Percentiles rank a stretch among this genome's conserved stretches.
phyloP scores from a whole-genome alignment of 2,888 invertebrate genomes.

The Cryptocephalus primarius region DNA sequence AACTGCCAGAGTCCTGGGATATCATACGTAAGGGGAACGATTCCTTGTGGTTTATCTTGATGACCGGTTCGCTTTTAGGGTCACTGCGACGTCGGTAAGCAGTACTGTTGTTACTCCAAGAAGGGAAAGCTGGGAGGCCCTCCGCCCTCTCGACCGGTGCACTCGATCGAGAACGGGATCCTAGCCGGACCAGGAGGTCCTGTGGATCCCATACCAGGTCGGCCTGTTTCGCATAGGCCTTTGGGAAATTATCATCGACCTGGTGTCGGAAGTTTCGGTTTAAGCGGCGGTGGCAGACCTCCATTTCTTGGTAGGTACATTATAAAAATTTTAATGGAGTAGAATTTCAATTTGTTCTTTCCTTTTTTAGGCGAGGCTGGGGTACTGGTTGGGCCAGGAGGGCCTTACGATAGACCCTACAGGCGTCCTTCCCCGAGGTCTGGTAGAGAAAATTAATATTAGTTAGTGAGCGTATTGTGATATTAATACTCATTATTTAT shows the following conservation, averaged over 20 bases:
- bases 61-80: conserved; percentile 39
- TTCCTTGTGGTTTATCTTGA: neutral
- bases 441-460: too few species aligned
- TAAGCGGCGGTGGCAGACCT: conserved; percentile 6
- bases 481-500: too few species aligned
- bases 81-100: conserved; percentile 50
- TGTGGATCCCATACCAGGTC: conserved; percentile 10
- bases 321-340: too few species aligned
- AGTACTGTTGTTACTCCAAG: conserved; percentile 51
- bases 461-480: too few species aligned
- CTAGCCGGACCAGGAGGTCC: conserved; percentile 39
- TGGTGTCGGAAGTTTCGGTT: conserved; percentile 7
- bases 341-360: too few species aligned
- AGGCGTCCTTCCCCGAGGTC: too few species aligned
- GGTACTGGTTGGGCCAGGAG: conserved; percentile 39
- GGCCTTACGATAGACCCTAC: conserved; percentile 20
- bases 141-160: conserved; percentile 26
- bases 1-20: conserved; percentile 44
- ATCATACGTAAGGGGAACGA: conserved; percentile 36
- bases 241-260: conserved; percentile 12
- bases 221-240: neutral
- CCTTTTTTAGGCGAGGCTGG: conserved; percentile 28
- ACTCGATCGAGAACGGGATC: conserved; percentile 34
- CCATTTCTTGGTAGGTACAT: conserved; percentile 3
- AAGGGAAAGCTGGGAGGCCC: conserved; percentile 18